A percentile compares a stretch with the other conserved stretches of the same genome.
Evolutionary conservation across 2,113 vertebrate species (phyloP).

Genomic region (Apeltes quadracus): DNA sequence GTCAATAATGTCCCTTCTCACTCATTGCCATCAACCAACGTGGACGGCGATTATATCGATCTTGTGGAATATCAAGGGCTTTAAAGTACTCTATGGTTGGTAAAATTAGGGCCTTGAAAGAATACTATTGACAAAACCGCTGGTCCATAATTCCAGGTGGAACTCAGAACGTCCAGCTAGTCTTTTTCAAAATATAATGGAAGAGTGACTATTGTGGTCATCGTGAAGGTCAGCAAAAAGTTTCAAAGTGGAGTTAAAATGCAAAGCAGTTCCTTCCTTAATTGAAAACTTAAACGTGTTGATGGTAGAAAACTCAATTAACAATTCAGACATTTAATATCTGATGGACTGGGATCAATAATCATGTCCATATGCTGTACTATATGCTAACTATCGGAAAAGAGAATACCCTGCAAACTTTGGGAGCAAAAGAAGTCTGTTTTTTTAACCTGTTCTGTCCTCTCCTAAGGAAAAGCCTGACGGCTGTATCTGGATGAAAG

Average conservation of each 20-base stretch:
- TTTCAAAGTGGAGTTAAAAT: not conserved
- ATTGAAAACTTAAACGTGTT: too few relatives aligned
- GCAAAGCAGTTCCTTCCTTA: not conserved
- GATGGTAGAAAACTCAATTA: too few relatives aligned
- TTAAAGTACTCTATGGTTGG: too few relatives aligned
- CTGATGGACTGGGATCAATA: not conserved
- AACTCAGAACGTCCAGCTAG: too few relatives aligned
- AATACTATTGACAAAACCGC: too few relatives aligned
- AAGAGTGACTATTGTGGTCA: not conserved
- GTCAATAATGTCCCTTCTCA: too few relatives aligned
- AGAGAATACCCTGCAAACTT: constrained; percentile 22
- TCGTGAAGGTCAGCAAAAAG: not conserved
- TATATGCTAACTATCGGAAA: constrained; percentile 23
- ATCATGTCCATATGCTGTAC: constrained; percentile 24
- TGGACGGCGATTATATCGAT: too few relatives aligned
- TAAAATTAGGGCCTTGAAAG: too few relatives aligned
- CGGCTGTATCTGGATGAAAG: constrained; percentile 55
- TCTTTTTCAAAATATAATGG: too few relatives aligned
- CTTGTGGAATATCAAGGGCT: too few relatives aligned
- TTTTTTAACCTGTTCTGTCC: constrained; percentile 26
- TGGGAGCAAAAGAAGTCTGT: constrained; percentile 18
- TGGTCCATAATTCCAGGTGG: too few relatives aligned
- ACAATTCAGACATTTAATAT: not conserved
- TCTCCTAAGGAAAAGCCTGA: constrained; percentile 65
- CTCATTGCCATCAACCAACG: too few relatives aligned